A percentile compares a stretch with the other conserved stretches of the same genome.
Conservation (phyloP, 2,113 vertebrate species). For the Daphoenositta chrysoptera region DNA sequence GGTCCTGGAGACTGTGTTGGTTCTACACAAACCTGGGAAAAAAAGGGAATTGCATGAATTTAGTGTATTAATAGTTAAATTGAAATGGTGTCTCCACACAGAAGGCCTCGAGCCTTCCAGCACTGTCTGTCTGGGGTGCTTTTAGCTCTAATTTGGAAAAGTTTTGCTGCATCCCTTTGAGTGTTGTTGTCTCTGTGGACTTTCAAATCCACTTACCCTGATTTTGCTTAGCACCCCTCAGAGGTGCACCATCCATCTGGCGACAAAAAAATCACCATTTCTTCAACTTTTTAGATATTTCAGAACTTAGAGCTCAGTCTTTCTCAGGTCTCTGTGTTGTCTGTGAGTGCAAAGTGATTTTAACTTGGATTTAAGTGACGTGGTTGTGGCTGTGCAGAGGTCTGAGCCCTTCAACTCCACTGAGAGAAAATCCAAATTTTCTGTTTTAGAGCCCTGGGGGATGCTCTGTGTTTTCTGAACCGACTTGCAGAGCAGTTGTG, state of each 20-base stretch:
- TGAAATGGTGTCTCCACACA: background rate
- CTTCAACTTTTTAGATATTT: background rate
- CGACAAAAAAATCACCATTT: background rate
- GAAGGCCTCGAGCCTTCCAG: background rate
- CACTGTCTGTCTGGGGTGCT: fast-evolving
- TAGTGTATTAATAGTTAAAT: fast-evolving
- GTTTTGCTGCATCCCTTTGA: background rate
- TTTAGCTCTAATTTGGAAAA: background rate
- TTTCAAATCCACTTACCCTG: background rate
- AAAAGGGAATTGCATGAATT: background rate
- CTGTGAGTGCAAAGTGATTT: background rate
- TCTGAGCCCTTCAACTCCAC: too few species aligned
- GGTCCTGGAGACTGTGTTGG: background rate
- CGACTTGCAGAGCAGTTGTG: background rate
- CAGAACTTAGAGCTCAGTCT: background rate
- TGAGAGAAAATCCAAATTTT: background rate
- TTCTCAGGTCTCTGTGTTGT: background rate
- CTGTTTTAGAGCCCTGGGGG: background rate
- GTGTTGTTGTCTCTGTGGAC: background rate
- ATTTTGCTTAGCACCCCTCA: background rate
- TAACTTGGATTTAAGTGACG: fast-evolving
- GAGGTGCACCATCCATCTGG: background rate
- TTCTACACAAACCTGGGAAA: background rate
- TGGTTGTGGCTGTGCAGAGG: background rate
- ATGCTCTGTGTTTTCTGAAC: background rate